These are phyloP conservation scores for Ptilodon capucinus DNA, from an alignment of 2,888 invertebrate species.

Conservation along the genomic window DNA sequence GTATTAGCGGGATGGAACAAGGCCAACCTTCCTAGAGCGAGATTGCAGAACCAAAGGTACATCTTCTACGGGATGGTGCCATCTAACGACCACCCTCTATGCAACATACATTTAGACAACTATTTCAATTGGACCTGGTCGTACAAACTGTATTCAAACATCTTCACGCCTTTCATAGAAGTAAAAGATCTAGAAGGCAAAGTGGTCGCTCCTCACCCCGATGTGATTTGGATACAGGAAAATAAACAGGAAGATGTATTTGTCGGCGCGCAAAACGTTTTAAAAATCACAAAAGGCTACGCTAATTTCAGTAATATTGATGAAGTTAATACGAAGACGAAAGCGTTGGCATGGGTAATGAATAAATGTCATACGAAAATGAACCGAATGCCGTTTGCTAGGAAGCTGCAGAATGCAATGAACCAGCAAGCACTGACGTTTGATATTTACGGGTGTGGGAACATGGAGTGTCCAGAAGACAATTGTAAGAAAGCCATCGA, in stretches of 20 bases:
- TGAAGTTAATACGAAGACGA: conserved; percentile 28
- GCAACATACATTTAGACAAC: conserved; percentile 46
- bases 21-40: conserved; percentile 36
- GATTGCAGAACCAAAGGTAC: conserved; percentile 52
- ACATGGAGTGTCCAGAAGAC: conserved; percentile 39
- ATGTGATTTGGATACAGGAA: conserved; percentile 35
- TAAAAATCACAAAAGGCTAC: not conserved
- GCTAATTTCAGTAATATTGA: not conserved
- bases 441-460: conserved; percentile 73
- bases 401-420: conserved; percentile 69
- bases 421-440: conserved; percentile 47
- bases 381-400: conserved; percentile 28
- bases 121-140: conserved; percentile 72
- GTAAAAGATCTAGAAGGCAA: conserved; percentile 46
- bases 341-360: conserved; percentile 43
- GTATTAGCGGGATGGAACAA: conserved; percentile 37
- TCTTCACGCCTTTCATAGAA: conserved; percentile 58
- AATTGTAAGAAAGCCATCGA: conserved; percentile 46
- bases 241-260: not conserved
- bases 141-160: conserved; percentile 61
- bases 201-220: conserved; percentile 44
- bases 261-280: not conserved
- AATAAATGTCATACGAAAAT: conserved; percentile 39
- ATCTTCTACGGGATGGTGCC: conserved; percentile 53
- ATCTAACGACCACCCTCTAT: conserved; percentile 45